These are phyloP conservation scores for Nephrotoma appendiculata DNA, from an alignment of 2,888 invertebrate genomes.

Conservation along the genomic window DNA sequence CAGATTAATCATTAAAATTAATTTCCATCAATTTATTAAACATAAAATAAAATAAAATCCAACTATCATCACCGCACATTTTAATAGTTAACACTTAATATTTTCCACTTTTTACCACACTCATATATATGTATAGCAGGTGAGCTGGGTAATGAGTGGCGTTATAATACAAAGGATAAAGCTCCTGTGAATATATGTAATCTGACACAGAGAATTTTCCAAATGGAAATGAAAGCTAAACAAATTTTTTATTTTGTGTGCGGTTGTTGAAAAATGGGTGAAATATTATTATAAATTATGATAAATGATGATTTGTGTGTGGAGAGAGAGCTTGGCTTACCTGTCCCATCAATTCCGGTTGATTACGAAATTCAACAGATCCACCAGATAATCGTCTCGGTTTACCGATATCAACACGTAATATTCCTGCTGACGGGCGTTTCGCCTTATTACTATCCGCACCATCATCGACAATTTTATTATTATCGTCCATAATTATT, in stretches of 20 bases:
- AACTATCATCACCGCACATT: not conserved
- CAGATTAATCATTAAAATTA: not conserved
- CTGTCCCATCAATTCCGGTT: slow-evolving; percentile 22
- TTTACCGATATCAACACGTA: slow-evolving; percentile 34
- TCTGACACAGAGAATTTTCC: not conserved
- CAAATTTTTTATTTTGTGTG: not conserved
- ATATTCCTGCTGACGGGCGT: slow-evolving; percentile 26
- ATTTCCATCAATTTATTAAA: not conserved
- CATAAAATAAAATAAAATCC: not conserved
- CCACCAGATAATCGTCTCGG: slow-evolving; percentile 36
- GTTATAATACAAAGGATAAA: not conserved
- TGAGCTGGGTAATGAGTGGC: not conserved
- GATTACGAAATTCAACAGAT: slow-evolving; percentile 33
- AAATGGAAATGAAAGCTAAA: not conserved
- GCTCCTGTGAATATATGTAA: not conserved
- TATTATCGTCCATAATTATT: not conserved
- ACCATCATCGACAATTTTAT: not conserved
- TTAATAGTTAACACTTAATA: not conserved
- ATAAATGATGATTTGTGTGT: not conserved
- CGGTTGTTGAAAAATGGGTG: not conserved
- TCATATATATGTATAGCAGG: not conserved
- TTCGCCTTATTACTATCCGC: not conserved
- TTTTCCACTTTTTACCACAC: not conserved
- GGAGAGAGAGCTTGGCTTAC: slow-evolving; percentile 15
- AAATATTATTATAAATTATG: not conserved